phyloP scores from a whole-genome alignment of 1,140 invertebrate species.

The Drosophila equinoxialis region DNA sequence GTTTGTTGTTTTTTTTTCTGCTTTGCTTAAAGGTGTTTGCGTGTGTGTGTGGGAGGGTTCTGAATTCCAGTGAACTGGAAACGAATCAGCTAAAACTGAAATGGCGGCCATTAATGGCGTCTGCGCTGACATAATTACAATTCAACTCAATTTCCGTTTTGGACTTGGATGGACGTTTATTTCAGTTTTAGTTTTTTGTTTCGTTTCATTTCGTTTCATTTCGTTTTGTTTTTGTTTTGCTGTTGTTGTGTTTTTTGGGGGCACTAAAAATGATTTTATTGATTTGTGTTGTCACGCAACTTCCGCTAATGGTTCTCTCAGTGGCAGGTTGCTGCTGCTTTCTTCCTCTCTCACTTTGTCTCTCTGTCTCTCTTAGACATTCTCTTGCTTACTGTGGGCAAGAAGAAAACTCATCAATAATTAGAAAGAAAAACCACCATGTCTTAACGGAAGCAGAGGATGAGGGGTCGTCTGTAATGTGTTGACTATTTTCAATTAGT shows the following conservation, averaged over 20 bases:
- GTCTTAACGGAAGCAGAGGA: background rate
- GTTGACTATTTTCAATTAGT: conserved; percentile 70
- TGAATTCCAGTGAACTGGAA: conserved; percentile 9
- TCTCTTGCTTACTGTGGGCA: background rate
- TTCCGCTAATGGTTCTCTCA: conserved; percentile 37
- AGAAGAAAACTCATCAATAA: conserved; percentile 45
- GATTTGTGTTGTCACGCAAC: conserved; percentile 79
- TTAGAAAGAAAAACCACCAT: conserved; percentile 34
- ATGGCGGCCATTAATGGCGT: conserved; percentile 55
- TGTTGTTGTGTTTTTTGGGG: conserved; percentile 6
- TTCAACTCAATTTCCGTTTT: conserved; percentile 76
- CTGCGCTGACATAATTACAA: conserved; percentile 80
- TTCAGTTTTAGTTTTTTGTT: conserved; percentile 55
- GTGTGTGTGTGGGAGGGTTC: background rate
- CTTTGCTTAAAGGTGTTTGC: background rate
- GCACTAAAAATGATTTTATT: conserved; percentile 68
- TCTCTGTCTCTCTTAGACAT: no score
- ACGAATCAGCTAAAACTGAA: conserved; percentile 13
- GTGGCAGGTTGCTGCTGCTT: background rate
- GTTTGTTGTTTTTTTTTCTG: background rate
- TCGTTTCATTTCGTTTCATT: conserved; percentile 46
- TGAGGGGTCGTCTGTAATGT: conserved; percentile 23
- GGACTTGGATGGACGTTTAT: conserved; percentile 17
- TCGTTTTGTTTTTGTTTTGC: background rate
- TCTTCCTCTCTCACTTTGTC: no score